Percentiles rank a stretch among this genome's conserved stretches.
Evolutionary conservation across 2,888 invertebrate genomes (phyloP).

Genomic region (Autographa pulchrina): DNA sequence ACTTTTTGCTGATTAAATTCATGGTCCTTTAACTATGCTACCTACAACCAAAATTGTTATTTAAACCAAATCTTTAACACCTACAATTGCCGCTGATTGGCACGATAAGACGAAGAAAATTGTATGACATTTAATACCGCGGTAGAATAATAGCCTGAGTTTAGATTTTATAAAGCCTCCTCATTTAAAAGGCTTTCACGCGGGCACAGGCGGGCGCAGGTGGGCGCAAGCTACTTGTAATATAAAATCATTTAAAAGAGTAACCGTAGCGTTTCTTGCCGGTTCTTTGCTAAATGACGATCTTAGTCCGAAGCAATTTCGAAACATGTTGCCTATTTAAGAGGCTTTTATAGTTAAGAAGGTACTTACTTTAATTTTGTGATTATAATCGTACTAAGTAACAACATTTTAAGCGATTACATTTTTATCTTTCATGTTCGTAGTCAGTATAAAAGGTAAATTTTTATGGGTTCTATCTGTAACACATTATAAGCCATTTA

Average conservation of each 20-base stretch:
- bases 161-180: neutral
- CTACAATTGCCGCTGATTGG: neutral
- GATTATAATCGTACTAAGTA: too few relatives aligned
- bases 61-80: too few relatives aligned
- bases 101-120: neutral
- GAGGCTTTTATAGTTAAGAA: neutral
- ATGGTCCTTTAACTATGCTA: too few relatives aligned
- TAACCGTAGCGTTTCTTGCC: neutral
- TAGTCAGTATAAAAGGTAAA: too few relatives aligned
- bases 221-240: conserved; percentile 1
- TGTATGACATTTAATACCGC: neutral
- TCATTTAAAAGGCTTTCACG: conserved; percentile 3
- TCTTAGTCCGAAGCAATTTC: neutral
- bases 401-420: too few relatives aligned
- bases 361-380: too few relatives aligned
- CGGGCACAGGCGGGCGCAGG: neutral
- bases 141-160: neutral
- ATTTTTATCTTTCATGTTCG: too few relatives aligned
- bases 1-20: too few relatives aligned
- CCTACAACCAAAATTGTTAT: too few relatives aligned
- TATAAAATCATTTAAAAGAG: conserved; percentile 7
- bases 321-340: neutral
- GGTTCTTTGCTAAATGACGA: neutral
- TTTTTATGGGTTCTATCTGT: too few relatives aligned
- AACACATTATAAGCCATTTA: too few relatives aligned